Base-by-base conservation (phyloP, 1,140 invertebrate species). In the Diorhabda sublineata region DNA sequence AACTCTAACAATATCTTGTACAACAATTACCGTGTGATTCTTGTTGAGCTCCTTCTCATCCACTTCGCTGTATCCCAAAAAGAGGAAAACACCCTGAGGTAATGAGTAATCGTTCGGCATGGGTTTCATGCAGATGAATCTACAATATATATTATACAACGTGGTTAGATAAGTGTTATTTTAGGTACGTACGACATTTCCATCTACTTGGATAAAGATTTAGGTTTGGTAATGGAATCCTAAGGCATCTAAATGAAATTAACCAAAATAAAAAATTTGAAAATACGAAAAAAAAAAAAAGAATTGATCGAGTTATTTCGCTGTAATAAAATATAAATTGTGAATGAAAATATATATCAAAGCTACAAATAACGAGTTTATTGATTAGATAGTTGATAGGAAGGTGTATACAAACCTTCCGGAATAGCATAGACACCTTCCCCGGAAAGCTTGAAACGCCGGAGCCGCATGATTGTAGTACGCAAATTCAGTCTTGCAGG, bases 401-500 rank as follows among this genome's bases (percentile, higher is more conserved):
- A 52, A 52, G 47, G 6, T 52, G n/a, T 9, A 26, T 60, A 60
- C 11, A 26, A 26, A 60, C 69, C 89, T 87, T 44, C 93, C 93
- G 45, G 92, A 94, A 82, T 95, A 95, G 82, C 94, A 96, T 69
- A 95, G 87, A 81, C 94, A 96, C 63, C 92, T 88, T 8, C 93
- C 93, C 7, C 93, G 85, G 79, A 91, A 93, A 41, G 93, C 92
- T 80, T 94, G 92, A 82, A 94, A 95, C 67, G 92, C 90, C 4
- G 94, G 92, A 3, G 92, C 91, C 26, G 91, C 90, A 82, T 95
- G 93, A 79, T 92, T 93, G 84, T 95, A 96, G 80, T 92, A 92
- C 45, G 93, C 93, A 69, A 92, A 88, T 71, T 91, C 89, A 2
- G 92, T 93, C 75, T 91, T 90, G 80, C 94, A 96, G 5, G 92